Evolutionary conservation across 2,888 invertebrate genomes (phyloP).

Genomic region (Acrobasis consociella): DNA sequence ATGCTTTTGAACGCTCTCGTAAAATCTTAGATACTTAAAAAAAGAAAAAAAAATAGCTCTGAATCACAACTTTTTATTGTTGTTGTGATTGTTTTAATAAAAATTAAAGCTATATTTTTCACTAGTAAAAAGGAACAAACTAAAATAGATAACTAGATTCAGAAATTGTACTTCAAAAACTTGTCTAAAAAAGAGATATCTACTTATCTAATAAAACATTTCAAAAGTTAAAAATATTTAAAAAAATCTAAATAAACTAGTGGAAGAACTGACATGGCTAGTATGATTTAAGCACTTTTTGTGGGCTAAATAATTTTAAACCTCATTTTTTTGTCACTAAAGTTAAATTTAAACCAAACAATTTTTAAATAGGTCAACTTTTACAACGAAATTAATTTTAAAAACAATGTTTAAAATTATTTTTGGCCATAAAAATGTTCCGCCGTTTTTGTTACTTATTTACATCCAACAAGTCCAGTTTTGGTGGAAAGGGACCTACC

Average conservation of each 20-base stretch:
- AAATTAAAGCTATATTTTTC: constrained; percentile 15
- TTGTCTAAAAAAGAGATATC: not conserved
- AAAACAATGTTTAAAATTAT: not conserved
- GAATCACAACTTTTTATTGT: not conserved
- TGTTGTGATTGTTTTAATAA: not conserved
- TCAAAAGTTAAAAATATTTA: not conserved
- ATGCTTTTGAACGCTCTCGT: no score
- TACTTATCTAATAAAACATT: not conserved
- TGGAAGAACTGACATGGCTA: constrained; percentile 10
- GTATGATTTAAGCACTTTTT: not conserved
- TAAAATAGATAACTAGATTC: not conserved
- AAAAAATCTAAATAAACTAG: constrained; percentile 7
- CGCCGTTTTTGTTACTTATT: not conserved
- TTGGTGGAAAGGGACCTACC: not conserved
- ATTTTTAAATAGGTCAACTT: no score
- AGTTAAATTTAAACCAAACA: not conserved
- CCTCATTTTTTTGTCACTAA: not conserved
- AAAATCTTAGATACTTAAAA: no score
- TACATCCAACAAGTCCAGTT: not conserved
- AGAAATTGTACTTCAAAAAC: constrained; percentile 13
- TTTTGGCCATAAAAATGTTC: not conserved
- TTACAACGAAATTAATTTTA: not conserved
- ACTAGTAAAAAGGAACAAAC: not conserved
- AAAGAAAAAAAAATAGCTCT: not conserved
- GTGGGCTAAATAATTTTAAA: not conserved